These are phyloP conservation scores for Trachelipus rathkii DNA, from an alignment of 1,140 invertebrate genomes.

Conservation along the genomic window DNA sequence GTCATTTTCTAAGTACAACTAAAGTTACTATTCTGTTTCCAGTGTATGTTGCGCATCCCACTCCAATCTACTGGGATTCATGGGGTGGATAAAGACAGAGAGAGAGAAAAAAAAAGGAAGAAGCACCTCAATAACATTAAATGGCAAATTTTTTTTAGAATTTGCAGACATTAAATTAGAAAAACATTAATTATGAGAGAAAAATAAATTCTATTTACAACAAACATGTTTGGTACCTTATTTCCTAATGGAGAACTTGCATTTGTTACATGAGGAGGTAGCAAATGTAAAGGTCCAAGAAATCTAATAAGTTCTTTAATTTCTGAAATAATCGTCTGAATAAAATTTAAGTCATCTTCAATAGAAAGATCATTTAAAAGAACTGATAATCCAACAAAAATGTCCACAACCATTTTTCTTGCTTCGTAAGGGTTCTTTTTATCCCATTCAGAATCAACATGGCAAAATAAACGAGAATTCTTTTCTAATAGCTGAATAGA, in stretches of 20 bases:
- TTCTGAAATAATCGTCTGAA: background rate
- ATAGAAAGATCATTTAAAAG: background rate
- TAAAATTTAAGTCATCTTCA: background rate
- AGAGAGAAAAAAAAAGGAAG: too few species aligned
- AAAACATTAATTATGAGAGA: too few species aligned
- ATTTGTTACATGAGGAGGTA: background rate
- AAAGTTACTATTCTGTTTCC: too few species aligned
- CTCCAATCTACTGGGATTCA: too few species aligned
- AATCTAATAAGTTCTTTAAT: background rate
- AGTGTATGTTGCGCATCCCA: too few species aligned
- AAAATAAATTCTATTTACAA: too few species aligned
- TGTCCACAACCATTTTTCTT: background rate
- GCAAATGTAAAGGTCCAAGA: background rate
- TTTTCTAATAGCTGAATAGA: background rate
- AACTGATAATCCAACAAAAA: background rate
- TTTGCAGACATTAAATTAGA: too few species aligned
- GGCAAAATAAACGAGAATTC: background rate
- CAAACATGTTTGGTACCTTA: background rate
- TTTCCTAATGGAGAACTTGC: background rate
- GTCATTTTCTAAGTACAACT: too few species aligned
- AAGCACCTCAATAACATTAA: too few species aligned
- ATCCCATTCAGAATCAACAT: background rate
- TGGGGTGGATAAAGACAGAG: too few species aligned
- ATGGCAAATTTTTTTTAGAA: too few species aligned
- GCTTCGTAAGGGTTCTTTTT: background rate